A percentile compares a stretch with the other conserved stretches of the same genome.
Conservation (phyloP, 2,888 invertebrate species). For the Steinernema scapterisci region DNA sequence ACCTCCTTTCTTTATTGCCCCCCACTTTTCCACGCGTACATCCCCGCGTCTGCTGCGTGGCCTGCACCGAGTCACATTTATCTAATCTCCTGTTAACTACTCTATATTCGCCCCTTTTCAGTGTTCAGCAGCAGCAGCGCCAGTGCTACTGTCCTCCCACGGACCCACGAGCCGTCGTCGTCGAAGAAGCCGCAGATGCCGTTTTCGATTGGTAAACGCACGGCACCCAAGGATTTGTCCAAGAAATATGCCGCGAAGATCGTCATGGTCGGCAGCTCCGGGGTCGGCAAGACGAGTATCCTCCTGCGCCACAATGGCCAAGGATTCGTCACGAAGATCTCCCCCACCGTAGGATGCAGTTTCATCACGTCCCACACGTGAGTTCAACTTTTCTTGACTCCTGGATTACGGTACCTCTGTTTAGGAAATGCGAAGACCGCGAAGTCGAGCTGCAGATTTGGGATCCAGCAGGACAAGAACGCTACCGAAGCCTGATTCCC, state of each 20-base stretch:
- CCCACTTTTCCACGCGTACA: slow-evolving; percentile 10
- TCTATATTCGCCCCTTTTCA: neutral
- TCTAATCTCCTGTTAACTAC: slow-evolving; percentile 13
- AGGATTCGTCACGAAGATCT: slow-evolving; percentile 42
- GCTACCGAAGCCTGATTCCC: slow-evolving; percentile 45
- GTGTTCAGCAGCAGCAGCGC: slow-evolving; percentile 14
- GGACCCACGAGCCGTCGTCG: neutral
- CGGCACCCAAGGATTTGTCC: neutral
- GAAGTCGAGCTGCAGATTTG: slow-evolving; percentile 30
- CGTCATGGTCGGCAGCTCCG: slow-evolving; percentile 38
- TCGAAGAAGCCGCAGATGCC: slow-evolving; percentile 1
- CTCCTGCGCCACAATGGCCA: slow-evolving; percentile 51
- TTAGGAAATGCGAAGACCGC: slow-evolving; percentile 26
- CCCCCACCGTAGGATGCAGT: slow-evolving; percentile 49
- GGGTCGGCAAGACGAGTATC: slow-evolving; percentile 55
- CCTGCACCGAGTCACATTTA: neutral
- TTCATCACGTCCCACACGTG: slow-evolving; percentile 41
- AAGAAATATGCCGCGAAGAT: slow-evolving; percentile 33
- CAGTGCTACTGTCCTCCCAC: neutral
- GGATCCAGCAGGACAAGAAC: slow-evolving; percentile 35
- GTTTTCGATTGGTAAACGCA: slow-evolving; percentile 13
- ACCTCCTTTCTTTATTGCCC: neutral
- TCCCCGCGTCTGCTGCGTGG: neutral
- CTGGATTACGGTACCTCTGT: neutral
- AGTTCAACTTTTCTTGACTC: neutral